Evolutionary conservation across 1,140 invertebrate genomes (phyloP), one percentile per base, ranked within the genome.

Genomic region (Arctopsyche grandis): DNA sequence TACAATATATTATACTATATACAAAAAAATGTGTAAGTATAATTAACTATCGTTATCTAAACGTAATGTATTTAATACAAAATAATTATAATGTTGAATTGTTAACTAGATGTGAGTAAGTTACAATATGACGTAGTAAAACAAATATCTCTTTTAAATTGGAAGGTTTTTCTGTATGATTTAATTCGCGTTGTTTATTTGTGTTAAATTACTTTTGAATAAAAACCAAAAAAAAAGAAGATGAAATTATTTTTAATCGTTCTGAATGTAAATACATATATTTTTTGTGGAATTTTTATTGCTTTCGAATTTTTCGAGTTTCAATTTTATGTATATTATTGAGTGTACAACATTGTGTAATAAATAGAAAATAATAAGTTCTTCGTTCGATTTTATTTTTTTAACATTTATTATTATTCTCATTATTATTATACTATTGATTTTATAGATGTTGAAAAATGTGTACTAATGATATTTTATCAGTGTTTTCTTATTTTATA

Each of bases 41-140:
- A 76, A 76, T 74, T 16, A 19, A 22, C 38, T 44, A 29, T 43
- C 74, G 74, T 76, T 76, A 76, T 71, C 19, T 63, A 76, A 71
- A 75, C 22, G n/a, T 22, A 78, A 52, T 75, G 76, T 81, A 81
- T 78, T 78, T 69, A 81, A 77, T 79, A 79, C 76, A 71, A 77
- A 79, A 66, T 73, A 79, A 81, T 69, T 29, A 71, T 56, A 78
- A 71, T 79, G 81, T 82, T 82, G 76, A 74, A 79, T 77, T 80
- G 81, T 82, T 82, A 77, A 80, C 81, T 82, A 82, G 81, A 76
- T 82, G 78, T 82, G 79, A 52, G 73, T 82, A 82, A 82, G 81
- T 43, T 75, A 82, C 69, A 77, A 71, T 82, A 75, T 78, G 70
- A 78, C 22, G 79, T 82, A 82, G 81, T 60, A 22, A 63, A 76